A percentile compares a stretch with the other conserved stretches of the same genome.
Conservation (phyloP, 2,113 vertebrate species). For the Arenaria interpres region DNA sequence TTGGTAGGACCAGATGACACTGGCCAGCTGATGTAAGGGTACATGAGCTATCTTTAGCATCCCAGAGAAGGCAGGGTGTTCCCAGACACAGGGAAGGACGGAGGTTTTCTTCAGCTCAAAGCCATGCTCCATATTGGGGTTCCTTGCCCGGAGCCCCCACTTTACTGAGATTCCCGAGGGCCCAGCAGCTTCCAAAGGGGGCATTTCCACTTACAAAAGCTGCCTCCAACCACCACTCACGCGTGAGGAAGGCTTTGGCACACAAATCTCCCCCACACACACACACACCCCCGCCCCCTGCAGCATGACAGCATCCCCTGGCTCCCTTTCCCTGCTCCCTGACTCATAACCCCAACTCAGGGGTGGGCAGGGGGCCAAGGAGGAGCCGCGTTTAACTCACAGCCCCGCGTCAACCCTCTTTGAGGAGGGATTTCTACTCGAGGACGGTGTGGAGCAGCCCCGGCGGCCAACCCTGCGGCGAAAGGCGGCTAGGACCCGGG, state of each 20-base stretch:
- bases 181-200: fast-evolving
- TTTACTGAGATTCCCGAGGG: too few relatives aligned
- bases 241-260: fast-evolving
- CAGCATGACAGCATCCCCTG: conserved; percentile 18
- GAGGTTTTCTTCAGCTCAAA: not conserved
- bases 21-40: not conserved
- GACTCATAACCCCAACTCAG: not conserved
- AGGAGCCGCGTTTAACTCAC: not conserved
- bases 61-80: not conserved
- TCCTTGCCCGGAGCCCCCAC: fast-evolving
- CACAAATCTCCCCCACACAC: not conserved
- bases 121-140: not conserved
- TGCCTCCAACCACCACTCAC: not conserved
- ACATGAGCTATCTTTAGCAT: not conserved
- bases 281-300: not conserved
- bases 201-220: not conserved
- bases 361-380: not conserved
- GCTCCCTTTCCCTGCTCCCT: not conserved
- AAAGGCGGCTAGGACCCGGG: not conserved
- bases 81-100: not conserved
- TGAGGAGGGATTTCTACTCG: not conserved
- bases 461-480: not conserved
- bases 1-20: not conserved
- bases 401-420: not conserved
- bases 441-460: fast-evolving